A percentile compares a stretch with the other conserved stretches of the same genome.
These are phyloP conservation scores for Tinamus guttatus DNA, from an alignment of 2,113 vertebrate species.

Conservation along the genomic window DNA sequence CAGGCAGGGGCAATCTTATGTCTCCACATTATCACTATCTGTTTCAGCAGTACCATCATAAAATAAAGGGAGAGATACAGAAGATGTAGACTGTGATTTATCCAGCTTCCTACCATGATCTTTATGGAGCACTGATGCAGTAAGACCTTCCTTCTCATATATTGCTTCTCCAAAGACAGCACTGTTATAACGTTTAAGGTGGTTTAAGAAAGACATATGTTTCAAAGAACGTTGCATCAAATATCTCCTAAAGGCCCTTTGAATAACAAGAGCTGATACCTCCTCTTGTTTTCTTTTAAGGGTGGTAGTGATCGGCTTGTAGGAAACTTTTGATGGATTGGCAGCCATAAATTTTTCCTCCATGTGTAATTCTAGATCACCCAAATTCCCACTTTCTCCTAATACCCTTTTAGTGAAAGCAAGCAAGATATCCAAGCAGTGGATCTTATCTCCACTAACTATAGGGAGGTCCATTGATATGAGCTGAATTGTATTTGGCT, in stretches of 20 bases:
- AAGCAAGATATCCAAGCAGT: conserved; percentile 95
- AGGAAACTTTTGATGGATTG: conserved; percentile 83
- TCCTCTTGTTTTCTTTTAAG: conserved; percentile 90
- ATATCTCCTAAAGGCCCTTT: conserved; percentile 88
- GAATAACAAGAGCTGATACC: conserved; percentile 85
- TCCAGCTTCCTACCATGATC: conserved; percentile 63
- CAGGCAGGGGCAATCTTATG: not conserved
- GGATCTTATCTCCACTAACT: conserved; percentile 94
- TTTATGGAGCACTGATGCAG: conserved; percentile 75
- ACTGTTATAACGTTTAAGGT: conserved; percentile 64
- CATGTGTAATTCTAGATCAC: conserved; percentile 89
- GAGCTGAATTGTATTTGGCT: conserved; percentile 91
- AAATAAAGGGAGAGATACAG: conserved; percentile 83
- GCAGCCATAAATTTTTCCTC: conserved; percentile 90
- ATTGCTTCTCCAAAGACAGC: conserved; percentile 65
- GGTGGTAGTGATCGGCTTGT: conserved; percentile 93
- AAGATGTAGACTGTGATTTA: conserved; percentile 47
- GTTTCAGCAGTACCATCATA: conserved; percentile 79
- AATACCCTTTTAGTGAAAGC: conserved; percentile 95
- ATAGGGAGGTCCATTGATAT: conserved; percentile 95
- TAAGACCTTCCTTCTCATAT: conserved; percentile 77
- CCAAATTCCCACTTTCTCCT: conserved; percentile 87
- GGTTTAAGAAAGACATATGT: conserved; percentile 76
- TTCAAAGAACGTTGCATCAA: conserved; percentile 74
- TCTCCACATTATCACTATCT: conserved; percentile 11